Base-by-base conservation (phyloP, 2,797 vertebrate genomes). In the Oreortyx pictus region DNA sequence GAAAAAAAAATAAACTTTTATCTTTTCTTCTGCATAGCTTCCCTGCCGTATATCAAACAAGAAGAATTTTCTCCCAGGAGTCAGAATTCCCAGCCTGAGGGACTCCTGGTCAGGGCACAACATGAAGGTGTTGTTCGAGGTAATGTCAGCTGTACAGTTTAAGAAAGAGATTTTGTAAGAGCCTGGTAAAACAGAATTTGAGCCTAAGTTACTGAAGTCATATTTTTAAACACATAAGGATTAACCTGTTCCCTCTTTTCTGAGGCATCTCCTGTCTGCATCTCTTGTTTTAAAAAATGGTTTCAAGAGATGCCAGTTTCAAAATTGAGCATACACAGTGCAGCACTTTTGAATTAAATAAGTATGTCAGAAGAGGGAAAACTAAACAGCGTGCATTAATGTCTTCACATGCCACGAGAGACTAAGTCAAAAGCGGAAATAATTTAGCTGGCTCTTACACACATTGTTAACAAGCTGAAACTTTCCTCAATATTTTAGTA, bases 101-200 rank as follows among this genome's bases (percentile, higher is more conserved):
- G 98, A 78, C 97, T 99, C 27, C 92, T 98, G 82, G 98, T 98
- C 92, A 98, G 98, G 94, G 98, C 98, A 49, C 98, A 98, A 61
- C 98, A 98, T 76, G 98, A 99, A 96, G 98, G 98, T 81, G 98
- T 99, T 75, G 98, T 99, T 85, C 97, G 98, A 98, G 98, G 98
- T 98, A 97, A 97, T 78, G 61, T 31, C 76, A 46, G 20, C 76
- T 81, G 27, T 44, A 29, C n/a, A 74, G 24, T 23, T 77, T 23
- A 33, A 73, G 56, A 33, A 46, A 37, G 41, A 43, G 88, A 61
- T 31, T 73, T 76, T 77, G 47, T 87, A 66, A 86, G 76, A 81
- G n/a, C 54, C 78, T 87, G 72, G 52, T 59, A 74, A 72, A 75
- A 59, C 18, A 67, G 59, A 68, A 44, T 85, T 54, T 57, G 67